Percentiles rank a stretch among this genome's conserved stretches.
Conservation (phyloP, 2,797 vertebrate genomes). For the Psittacula derbiana region DNA sequence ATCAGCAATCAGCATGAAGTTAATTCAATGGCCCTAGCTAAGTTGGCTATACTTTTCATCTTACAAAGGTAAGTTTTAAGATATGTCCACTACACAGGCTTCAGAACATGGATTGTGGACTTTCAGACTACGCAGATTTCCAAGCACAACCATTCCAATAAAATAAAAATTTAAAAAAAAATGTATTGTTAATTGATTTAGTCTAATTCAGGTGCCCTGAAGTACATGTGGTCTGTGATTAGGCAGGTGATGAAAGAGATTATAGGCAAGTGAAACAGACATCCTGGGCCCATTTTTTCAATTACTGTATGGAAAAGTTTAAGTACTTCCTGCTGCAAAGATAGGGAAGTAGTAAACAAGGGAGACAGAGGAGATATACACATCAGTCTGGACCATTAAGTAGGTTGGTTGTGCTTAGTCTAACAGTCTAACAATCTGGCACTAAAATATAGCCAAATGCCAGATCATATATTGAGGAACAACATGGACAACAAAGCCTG, state of each 20-base stretch:
- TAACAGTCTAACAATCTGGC: not conserved
- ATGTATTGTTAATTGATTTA: not conserved
- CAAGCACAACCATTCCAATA: not conserved
- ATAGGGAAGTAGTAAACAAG: not conserved
- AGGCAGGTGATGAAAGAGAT: not conserved
- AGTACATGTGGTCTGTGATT: not conserved
- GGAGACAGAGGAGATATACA: not conserved
- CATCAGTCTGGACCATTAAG: not conserved
- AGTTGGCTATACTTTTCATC: not conserved
- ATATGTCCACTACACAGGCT: not conserved
- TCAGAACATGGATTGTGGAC: not conserved
- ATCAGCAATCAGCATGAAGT: not conserved
- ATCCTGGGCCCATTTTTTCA: not conserved
- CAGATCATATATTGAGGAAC: not conserved
- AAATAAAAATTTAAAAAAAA: not conserved
- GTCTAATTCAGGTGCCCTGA: not conserved
- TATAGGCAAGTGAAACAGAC: not conserved
- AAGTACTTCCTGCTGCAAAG: not conserved
- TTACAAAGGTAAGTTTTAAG: not conserved
- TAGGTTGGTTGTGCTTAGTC: not conserved
- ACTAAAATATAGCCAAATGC: not conserved
- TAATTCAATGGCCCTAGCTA: not conserved
- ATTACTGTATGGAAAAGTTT: not conserved
- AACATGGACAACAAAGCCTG: not conserved
- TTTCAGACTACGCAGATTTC: not conserved